These are phyloP conservation scores for Clinocottus analis DNA, from an alignment of 2,113 vertebrate species.

Conservation along the genomic window DNA sequence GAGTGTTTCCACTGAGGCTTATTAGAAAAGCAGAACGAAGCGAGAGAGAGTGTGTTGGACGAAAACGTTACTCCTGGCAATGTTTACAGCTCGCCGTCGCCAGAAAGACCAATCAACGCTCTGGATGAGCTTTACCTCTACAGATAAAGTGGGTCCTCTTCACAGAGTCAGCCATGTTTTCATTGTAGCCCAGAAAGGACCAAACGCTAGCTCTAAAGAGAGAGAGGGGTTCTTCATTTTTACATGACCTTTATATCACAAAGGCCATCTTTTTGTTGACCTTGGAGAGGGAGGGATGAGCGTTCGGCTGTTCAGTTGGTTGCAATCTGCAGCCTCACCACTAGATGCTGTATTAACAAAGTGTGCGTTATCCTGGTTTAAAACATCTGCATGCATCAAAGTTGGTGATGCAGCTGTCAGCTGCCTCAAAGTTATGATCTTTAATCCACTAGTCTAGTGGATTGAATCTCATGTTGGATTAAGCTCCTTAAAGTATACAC, in stretches of 20 bases:
- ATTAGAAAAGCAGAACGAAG: not conserved
- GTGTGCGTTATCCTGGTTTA: not conserved
- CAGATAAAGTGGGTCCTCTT: not conserved
- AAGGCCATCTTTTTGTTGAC: not conserved
- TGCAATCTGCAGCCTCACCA: not conserved
- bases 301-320: not conserved
- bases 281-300: not conserved
- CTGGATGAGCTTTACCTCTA: not conserved
- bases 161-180: not conserved
- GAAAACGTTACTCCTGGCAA: not conserved
- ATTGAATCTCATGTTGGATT: not conserved
- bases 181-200: not conserved
- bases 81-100: not conserved
- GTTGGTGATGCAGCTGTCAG: not conserved
- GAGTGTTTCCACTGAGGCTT: not conserved
- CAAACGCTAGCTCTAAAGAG: not conserved
- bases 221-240: not conserved
- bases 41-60: not conserved
- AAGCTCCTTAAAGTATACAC: not conserved
- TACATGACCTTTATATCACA: not conserved
- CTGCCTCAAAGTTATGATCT: conserved; percentile 1
- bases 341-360: not conserved
- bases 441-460: not conserved
- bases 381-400: not conserved
- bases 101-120: no score